phyloP scores from a whole-genome alignment of 2,888 invertebrate genomes.

The Caenorhabditis doughertyi region DNA sequence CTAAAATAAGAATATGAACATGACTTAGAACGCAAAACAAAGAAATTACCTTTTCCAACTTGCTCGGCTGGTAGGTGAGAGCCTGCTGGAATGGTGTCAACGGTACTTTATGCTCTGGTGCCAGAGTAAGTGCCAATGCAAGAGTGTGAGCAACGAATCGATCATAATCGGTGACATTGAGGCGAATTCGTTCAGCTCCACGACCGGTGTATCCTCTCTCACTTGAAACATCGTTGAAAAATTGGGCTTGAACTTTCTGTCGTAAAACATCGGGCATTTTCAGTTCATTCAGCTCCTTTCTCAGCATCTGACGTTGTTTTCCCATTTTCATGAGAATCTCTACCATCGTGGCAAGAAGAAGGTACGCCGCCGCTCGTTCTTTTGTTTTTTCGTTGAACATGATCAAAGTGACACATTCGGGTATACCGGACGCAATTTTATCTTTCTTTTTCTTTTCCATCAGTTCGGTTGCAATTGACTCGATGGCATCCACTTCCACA shows the following conservation, averaged over 20 bases:
- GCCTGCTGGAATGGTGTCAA: constrained; percentile 53
- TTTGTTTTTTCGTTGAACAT: constrained; percentile 49
- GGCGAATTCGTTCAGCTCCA: constrained; percentile 50
- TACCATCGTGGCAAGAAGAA: constrained; percentile 51
- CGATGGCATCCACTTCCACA: constrained; percentile 59
- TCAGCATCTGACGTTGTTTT: constrained; percentile 39
- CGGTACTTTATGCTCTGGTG: constrained; percentile 63
- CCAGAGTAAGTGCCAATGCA: constrained; percentile 66
- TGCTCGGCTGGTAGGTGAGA: constrained; percentile 37
- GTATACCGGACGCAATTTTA: constrained; percentile 50
- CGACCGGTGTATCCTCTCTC: constrained; percentile 46
- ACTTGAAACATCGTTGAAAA: constrained; percentile 45
- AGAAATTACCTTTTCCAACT: constrained; percentile 55
- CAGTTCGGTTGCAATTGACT: constrained; percentile 26
- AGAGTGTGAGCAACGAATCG: constrained; percentile 67
- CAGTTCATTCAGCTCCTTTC: constrained; percentile 58
- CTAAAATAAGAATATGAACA: constrained; percentile 59
- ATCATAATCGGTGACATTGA: constrained; percentile 64
- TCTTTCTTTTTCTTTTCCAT: constrained; percentile 58
- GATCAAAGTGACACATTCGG: constrained; percentile 50
- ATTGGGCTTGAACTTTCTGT: constrained; percentile 66
- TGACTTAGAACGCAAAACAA: background rate
- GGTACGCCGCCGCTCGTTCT: constrained; percentile 48
- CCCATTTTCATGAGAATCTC: constrained; percentile 54
- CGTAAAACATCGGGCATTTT: constrained; percentile 63